Evolutionary conservation across 2,113 vertebrate species (phyloP), one percentile per base, ranked within the genome.

Genomic region (Rhineura floridana): DNA sequence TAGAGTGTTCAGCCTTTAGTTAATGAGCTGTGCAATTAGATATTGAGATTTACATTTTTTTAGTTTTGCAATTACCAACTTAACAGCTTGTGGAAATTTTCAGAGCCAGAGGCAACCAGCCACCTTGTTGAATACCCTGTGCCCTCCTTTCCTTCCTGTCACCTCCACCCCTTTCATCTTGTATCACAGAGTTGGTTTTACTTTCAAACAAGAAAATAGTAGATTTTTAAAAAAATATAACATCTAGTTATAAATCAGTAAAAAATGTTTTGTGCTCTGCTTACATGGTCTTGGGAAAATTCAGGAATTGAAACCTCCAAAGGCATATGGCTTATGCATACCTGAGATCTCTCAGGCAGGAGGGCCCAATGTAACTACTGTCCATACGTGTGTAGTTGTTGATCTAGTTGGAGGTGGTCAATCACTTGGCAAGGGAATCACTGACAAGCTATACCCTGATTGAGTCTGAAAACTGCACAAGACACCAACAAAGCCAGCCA

Each of bases 21-120:
- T 96, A 96, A 95, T 95, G 96, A 96, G 92, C 95, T 97, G 94
- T 93, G 88, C 94, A 95, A 95, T 95, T 83, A 95, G 95, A 96
- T 93, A 94, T 90, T 94, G 93, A 97, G 93, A 96, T 95, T 93
- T 96, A 93, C 91, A 85, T 90, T 13, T 73, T 78, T 95, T 95
- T 93, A 91, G 44, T 92, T 94, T 95, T 91, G 92, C 96, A 95
- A 93, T 95, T 95, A 95, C 44, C 81, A 91, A 91, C 93, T 94
- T 93, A 87, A 92, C 83, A 85, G 90, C 89, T 95, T 92, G 91
- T 93, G 94, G 91, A 93, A 95, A 96, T 96, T 91, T 95, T 95
- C 92, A 63, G 89, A 91, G 76, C 88, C 91, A 87, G 91, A 92
- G 90, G 88, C 90, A 90, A 75, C 73, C 17, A 46, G 19, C 65